phyloP scores from a whole-genome alignment of 2,888 invertebrate species.

The Apamea monoglypha region DNA sequence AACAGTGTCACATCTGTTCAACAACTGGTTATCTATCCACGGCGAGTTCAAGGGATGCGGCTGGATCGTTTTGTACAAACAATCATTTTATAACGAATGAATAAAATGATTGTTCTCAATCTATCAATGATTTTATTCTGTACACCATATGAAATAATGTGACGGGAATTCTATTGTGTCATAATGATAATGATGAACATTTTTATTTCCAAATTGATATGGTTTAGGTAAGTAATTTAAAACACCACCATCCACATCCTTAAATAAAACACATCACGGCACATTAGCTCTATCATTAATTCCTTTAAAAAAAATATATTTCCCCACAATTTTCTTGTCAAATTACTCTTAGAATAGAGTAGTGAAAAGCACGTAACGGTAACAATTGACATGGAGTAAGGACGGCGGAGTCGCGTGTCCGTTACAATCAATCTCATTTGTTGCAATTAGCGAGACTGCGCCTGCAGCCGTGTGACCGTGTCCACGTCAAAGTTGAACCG shows the following conservation, averaged over 20 bases:
- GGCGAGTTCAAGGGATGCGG: too few relatives aligned
- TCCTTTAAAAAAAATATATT: not conserved
- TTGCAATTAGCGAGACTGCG: constrained; percentile 78
- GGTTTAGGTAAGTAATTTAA: not conserved
- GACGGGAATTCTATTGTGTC: not conserved
- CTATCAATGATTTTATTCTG: not conserved
- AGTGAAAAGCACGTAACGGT: constrained; percentile 38
- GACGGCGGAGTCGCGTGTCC: constrained; percentile 69
- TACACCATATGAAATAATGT: not conserved
- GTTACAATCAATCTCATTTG: constrained; percentile 86
- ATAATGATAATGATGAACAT: too few relatives aligned
- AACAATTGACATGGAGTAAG: constrained; percentile 59
- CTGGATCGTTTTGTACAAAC: too few relatives aligned
- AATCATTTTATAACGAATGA: too few relatives aligned
- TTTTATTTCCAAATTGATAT: not conserved
- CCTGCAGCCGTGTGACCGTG: constrained; percentile 60
- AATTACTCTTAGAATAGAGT: constrained; percentile 50
- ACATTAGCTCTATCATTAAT: not conserved
- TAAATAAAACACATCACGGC: not conserved
- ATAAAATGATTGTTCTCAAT: not conserved
- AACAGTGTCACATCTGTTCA: too few relatives aligned
- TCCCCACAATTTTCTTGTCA: constrained; percentile 52
- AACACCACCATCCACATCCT: not conserved
- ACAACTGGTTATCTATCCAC: too few relatives aligned
- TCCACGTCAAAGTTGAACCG: constrained; percentile 76